Conservation (phyloP, 2,113 vertebrate species). For the human region DNA sequence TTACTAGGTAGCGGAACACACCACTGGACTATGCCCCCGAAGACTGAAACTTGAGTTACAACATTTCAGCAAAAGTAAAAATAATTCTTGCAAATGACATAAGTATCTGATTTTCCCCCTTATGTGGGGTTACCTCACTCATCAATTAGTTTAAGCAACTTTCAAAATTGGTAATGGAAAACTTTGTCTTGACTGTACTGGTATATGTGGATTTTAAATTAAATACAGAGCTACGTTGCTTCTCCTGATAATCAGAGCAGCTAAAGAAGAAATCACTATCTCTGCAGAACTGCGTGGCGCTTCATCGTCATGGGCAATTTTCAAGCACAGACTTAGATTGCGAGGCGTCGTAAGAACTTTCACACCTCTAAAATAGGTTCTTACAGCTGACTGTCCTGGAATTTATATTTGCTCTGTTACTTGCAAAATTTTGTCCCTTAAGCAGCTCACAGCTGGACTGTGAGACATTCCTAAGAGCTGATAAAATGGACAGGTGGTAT, state of each 20-base stretch:
- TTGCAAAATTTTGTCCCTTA: not conserved
- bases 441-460: slow-evolving; percentile 5
- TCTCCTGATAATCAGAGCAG: not conserved
- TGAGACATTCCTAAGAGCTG: not conserved
- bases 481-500: not conserved
- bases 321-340: not conserved
- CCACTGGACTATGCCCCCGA: not conserved
- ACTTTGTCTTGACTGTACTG: slow-evolving; percentile 4
- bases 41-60: slow-evolving; percentile 22
- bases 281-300: not conserved
- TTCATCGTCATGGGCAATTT: not conserved
- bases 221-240: not conserved
- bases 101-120: not conserved
- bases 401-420: slow-evolving; percentile 35
- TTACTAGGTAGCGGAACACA: not conserved
- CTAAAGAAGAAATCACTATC: not conserved
- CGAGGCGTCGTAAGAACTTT: not conserved
- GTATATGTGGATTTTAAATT: slow-evolving; percentile 14
- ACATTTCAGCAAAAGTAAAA: slow-evolving; percentile 43
- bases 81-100: slow-evolving; percentile 46
- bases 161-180: slow-evolving; percentile 63
- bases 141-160: slow-evolving; percentile 65
- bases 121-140: slow-evolving; percentile 43
- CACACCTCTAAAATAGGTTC: slow-evolving; percentile 46
- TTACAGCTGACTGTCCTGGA: slow-evolving; percentile 30